phyloP scores from a whole-genome alignment of 2,888 invertebrate species.

The Rhingia campestris region DNA sequence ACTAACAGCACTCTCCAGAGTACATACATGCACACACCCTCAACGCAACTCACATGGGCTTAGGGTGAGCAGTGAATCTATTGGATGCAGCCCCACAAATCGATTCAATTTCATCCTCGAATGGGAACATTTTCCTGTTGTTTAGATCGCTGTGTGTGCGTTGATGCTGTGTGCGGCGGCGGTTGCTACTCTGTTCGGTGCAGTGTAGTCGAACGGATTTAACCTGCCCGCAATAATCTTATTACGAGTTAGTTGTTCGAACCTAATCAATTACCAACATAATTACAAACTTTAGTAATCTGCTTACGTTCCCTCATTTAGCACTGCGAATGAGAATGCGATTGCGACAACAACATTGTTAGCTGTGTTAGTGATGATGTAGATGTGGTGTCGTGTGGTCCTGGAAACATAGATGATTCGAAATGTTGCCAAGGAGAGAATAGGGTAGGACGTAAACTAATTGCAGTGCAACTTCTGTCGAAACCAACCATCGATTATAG shows the following conservation, averaged over 20 bases:
- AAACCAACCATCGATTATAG: no score
- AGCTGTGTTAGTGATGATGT: background rate
- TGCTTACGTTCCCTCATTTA: conserved; percentile 77
- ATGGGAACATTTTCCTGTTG: conserved; percentile 75
- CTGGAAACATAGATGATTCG: background rate
- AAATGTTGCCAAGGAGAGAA: background rate
- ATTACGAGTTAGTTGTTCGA: conserved; percentile 83
- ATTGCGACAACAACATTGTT: background rate
- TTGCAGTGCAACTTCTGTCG: no score
- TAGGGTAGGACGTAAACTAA: no score
- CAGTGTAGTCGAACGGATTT: conserved; percentile 70
- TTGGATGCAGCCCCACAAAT: conserved; percentile 77
- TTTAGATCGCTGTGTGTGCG: conserved; percentile 37
- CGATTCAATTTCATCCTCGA: conserved; percentile 80
- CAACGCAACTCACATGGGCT: conserved; percentile 29
- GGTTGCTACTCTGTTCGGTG: conserved; percentile 21
- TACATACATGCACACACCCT: background rate
- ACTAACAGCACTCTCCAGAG: conserved; percentile 13
- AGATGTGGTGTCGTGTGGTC: background rate
- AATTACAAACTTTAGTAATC: conserved; percentile 83
- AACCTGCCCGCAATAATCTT: conserved; percentile 82
- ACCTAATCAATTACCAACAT: conserved; percentile 83
- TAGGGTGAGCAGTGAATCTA: conserved; percentile 33
- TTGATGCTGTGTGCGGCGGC: conserved; percentile 25
- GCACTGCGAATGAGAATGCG: conserved; percentile 23